These are phyloP conservation scores for Tyrannus savana DNA, from an alignment of 2,113 vertebrate genomes.

Conservation along the genomic window DNA sequence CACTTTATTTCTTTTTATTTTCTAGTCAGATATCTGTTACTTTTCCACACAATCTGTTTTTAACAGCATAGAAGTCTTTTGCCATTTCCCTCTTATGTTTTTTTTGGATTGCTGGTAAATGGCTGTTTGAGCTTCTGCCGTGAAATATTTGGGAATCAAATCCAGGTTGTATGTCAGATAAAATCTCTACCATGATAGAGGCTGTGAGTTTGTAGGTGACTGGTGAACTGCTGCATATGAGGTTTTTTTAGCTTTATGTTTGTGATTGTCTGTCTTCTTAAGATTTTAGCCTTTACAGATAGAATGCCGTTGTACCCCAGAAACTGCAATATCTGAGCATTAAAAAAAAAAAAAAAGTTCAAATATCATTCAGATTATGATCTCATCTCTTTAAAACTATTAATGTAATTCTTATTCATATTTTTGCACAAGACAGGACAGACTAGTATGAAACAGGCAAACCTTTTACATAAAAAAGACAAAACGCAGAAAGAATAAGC, in stretches of 20 bases:
- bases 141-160: conserved; percentile 41
- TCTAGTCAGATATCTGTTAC: background rate
- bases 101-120: background rate
- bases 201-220: background rate
- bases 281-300: background rate
- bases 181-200: background rate
- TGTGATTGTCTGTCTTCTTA: background rate
- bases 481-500: background rate
- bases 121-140: background rate
- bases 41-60: background rate
- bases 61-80: background rate
- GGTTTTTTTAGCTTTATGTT: background rate
- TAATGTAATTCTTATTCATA: background rate
- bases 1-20: background rate
- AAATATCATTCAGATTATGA: background rate
- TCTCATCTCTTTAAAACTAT: background rate
- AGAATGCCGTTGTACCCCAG: background rate
- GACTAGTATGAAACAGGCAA: background rate
- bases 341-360: background rate
- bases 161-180: background rate
- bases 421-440: background rate
- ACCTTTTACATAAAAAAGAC: background rate
- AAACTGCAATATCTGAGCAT: background rate
- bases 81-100: background rate
- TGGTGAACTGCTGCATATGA: background rate